Percentiles rank a stretch among this genome's conserved stretches.
Evolutionary conservation across 2,113 vertebrate species (phyloP).

Genomic region (Zosterops borbonicus): DNA sequence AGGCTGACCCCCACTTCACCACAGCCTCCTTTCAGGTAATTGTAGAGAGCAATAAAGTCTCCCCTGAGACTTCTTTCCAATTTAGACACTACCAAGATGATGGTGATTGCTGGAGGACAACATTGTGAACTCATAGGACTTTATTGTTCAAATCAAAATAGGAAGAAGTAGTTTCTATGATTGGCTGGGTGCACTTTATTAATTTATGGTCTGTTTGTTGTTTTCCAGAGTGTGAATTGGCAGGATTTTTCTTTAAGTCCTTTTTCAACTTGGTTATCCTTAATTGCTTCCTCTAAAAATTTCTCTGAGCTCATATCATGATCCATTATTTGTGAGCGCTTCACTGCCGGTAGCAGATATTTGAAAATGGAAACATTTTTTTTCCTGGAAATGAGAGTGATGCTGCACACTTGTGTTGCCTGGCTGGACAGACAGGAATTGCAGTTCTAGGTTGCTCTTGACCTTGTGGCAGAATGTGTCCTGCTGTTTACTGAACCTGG

Average conservation of each 20-base stretch:
- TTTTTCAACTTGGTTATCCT: conserved; percentile 20
- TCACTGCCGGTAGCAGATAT: background rate
- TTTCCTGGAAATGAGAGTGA: background rate
- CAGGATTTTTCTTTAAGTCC: background rate
- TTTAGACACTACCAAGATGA: background rate
- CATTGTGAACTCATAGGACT: background rate
- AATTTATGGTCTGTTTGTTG: background rate
- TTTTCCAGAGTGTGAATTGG: background rate
- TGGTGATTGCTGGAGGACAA: background rate
- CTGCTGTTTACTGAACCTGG: background rate
- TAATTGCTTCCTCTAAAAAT: conserved; percentile 14
- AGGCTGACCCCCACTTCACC: background rate
- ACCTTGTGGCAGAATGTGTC: background rate
- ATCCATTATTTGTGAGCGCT: background rate
- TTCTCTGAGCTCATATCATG: background rate
- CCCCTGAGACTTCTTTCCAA: background rate
- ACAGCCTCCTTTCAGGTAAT: background rate
- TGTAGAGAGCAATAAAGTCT: background rate
- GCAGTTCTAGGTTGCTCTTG: background rate
- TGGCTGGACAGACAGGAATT: background rate
- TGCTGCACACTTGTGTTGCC: background rate
- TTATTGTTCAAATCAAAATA: background rate
- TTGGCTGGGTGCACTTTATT: background rate
- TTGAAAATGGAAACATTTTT: conserved; percentile 4
- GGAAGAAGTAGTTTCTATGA: background rate